phyloP scores from a whole-genome alignment of 1,140 invertebrate genomes.

The Triops cancriformis region DNA sequence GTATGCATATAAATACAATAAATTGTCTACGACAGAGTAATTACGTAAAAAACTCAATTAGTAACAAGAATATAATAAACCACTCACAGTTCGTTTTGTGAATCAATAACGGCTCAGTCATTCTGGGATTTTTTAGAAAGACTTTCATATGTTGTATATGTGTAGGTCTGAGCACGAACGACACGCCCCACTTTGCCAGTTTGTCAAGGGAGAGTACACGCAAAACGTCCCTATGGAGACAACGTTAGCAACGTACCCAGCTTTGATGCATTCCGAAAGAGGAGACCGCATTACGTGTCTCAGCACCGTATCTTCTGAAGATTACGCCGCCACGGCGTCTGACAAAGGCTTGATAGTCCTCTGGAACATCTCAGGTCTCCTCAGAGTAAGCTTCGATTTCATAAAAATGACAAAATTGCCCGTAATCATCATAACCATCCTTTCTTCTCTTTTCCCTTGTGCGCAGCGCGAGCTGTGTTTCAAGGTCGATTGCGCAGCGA shows the following conservation, averaged over 20 bases:
- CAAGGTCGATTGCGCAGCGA: conserved; percentile 37
- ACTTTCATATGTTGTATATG: neutral
- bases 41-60: no score
- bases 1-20: no score
- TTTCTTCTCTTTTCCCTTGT: conserved; percentile 27
- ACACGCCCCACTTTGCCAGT: conserved; percentile 84
- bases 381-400: conserved; percentile 45
- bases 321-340: conserved; percentile 51
- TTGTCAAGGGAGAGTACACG: conserved; percentile 87
- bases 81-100: no score
- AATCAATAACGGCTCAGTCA: neutral
- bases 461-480: conserved; percentile 41
- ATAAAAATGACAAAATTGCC: neutral
- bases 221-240: conserved; percentile 89
- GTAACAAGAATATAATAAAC: no score
- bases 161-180: conserved; percentile 83
- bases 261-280: conserved; percentile 46
- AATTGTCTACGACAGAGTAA: no score
- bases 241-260: conserved; percentile 78
- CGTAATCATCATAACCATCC: conserved; percentile 5
- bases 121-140: neutral
- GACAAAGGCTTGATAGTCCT: conserved; percentile 50
- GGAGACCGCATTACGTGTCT: conserved; percentile 57
- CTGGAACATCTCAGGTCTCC: conserved; percentile 65
- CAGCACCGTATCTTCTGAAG: conserved; percentile 54